phyloP scores from a whole-genome alignment of 2,113 vertebrate species.

The Gallinago jamesoni region DNA sequence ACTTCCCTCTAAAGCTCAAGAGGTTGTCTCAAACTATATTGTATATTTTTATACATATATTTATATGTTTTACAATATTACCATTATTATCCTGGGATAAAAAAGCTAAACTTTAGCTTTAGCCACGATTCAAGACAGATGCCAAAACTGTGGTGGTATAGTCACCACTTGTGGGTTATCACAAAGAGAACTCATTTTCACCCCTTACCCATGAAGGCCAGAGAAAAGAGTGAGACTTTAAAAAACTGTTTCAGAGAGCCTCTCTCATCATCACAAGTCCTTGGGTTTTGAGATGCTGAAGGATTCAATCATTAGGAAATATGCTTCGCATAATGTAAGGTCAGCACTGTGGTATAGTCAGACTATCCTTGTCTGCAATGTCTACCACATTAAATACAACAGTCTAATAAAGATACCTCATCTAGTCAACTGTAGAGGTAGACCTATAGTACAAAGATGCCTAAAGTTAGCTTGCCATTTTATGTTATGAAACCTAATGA shows the following conservation, averaged over 20 bases:
- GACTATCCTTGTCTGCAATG: not conserved
- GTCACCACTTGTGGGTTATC: not conserved
- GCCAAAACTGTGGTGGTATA: not conserved
- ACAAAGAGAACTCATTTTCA: not conserved
- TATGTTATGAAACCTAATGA: not conserved
- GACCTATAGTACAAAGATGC: not conserved
- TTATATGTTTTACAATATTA: not conserved
- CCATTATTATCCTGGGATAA: not conserved
- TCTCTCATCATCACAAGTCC: not conserved
- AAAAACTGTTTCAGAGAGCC: not conserved
- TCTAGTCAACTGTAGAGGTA: not conserved
- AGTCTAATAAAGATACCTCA: not conserved
- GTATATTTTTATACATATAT: not conserved
- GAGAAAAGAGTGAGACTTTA: not conserved
- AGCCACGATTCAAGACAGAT: not conserved
- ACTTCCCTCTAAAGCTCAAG: not conserved
- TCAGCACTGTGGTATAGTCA: not conserved
- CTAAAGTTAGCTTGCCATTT: not conserved
- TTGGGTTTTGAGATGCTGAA: not conserved
- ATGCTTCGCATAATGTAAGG: not conserved
- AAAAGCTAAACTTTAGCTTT: not conserved
- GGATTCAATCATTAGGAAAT: not conserved
- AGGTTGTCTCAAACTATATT: not conserved
- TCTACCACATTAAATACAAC: not conserved
- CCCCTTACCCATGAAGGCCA: not conserved